These are phyloP conservation scores for Okamejei kenojei DNA, from an alignment of 2,797 vertebrate species.

Conservation along the genomic window DNA sequence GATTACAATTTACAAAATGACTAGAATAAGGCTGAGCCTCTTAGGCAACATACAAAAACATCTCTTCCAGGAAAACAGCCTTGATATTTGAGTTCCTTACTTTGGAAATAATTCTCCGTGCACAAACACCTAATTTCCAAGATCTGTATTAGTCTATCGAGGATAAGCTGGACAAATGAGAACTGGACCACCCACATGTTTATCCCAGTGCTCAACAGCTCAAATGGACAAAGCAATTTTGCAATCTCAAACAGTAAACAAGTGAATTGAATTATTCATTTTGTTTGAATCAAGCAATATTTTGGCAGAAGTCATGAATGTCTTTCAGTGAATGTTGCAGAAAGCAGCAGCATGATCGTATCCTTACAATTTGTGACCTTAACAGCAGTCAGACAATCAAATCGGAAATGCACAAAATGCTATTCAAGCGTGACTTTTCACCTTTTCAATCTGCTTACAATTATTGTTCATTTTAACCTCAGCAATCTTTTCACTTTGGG, in stretches of 20 bases:
- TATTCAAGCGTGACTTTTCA: slow-evolving; percentile 37
- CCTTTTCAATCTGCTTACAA: slow-evolving; percentile 1
- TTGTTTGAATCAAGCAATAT: not conserved
- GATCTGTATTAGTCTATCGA: not conserved
- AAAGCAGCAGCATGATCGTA: not conserved
- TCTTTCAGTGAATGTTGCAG: not conserved
- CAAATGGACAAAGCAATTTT: not conserved
- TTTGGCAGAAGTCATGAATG: slow-evolving; percentile 2
- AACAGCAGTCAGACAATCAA: not conserved
- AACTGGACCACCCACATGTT: not conserved
- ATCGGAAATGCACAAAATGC: slow-evolving; percentile 13
- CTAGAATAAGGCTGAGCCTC: not conserved
- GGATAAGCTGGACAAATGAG: not conserved
- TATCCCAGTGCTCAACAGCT: not conserved
- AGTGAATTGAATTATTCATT: slow-evolving; percentile 32
- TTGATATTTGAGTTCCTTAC: not conserved
- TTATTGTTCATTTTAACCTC: slow-evolving; percentile 6
- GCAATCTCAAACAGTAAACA: not conserved
- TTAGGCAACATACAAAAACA: not conserved
- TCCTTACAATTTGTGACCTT: not conserved
- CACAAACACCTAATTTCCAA: not conserved
- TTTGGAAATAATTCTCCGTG: not conserved
- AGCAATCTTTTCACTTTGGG: not conserved
- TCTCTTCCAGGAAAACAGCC: not conserved
- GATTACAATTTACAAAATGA: not conserved